These are phyloP conservation scores for Dromas ardeola DNA, from an alignment of 2,113 vertebrate genomes.

Conservation along the genomic window DNA sequence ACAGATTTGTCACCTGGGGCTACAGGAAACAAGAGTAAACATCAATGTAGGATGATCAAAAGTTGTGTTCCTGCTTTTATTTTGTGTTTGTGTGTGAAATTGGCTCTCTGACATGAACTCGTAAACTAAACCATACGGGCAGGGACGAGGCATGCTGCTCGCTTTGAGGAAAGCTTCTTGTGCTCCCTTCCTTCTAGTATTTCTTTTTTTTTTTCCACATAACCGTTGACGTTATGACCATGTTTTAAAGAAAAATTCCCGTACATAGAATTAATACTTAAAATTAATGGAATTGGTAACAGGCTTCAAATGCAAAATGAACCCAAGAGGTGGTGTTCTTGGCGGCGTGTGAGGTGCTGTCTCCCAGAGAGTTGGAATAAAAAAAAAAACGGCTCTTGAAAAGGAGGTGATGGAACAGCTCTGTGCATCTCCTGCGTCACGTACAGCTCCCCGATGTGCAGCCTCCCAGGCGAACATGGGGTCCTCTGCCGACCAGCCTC, in stretches of 20 bases:
- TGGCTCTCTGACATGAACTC: background rate
- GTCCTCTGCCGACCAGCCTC: background rate
- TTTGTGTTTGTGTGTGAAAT: slow-evolving; percentile 41
- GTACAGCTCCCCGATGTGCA: rapidly evolving
- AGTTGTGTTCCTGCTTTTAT: slow-evolving; percentile 41
- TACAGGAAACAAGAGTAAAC: slow-evolving; percentile 63
- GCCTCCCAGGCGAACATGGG: background rate
- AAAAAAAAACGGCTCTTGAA: background rate
- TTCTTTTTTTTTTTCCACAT: background rate
- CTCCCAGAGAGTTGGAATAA: background rate
- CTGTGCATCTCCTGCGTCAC: background rate
- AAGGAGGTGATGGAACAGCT: background rate
- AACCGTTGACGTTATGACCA: background rate
- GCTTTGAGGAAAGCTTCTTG: background rate
- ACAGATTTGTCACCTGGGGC: slow-evolving; percentile 55
- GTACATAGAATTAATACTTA: background rate
- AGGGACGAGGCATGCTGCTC: background rate
- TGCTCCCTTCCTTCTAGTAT: background rate
- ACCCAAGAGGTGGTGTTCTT: background rate
- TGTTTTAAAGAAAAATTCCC: background rate
- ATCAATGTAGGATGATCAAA: slow-evolving; percentile 14
- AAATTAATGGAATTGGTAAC: background rate
- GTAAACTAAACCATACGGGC: background rate
- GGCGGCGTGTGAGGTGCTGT: background rate
- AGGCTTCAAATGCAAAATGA: background rate